Evolutionary conservation across 2,888 invertebrate genomes (phyloP).

Genomic region (Plutella xylostella): DNA sequence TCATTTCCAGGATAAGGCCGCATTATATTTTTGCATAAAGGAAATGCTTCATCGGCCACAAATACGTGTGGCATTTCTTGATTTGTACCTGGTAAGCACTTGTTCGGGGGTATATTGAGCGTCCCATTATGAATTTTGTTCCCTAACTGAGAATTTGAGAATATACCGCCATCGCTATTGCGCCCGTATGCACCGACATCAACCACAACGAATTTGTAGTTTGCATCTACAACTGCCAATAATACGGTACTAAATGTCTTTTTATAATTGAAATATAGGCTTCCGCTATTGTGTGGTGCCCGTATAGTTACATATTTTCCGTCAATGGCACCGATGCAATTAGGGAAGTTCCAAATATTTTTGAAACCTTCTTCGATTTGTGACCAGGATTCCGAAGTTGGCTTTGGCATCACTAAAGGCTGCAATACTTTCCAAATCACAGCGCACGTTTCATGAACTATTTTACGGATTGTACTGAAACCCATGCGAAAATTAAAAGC

Average conservation of each 20-base stretch:
- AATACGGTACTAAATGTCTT: slow-evolving; percentile 9
- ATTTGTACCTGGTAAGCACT: slow-evolving; percentile 9
- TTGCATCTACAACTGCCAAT: slow-evolving; percentile 10
- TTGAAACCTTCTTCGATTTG: slow-evolving; percentile 11
- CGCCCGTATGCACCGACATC: background rate
- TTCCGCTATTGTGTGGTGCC: slow-evolving; percentile 12
- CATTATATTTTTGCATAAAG: too few relatives aligned
- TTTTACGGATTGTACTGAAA: slow-evolving; percentile 11
- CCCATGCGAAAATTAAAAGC: too few relatives aligned
- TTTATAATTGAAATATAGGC: slow-evolving; percentile 5
- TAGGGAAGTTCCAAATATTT: slow-evolving; percentile 15
- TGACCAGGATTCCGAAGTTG: slow-evolving; percentile 14
- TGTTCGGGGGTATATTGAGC: slow-evolving; percentile 1
- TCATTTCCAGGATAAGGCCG: too few relatives aligned
- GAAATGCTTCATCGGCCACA: slow-evolving; percentile 17
- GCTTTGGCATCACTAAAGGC: slow-evolving; percentile 13
- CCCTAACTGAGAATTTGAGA: background rate
- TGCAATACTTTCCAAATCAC: slow-evolving; percentile 15
- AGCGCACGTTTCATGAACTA: slow-evolving; percentile 12
- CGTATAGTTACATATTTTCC: slow-evolving; percentile 17
- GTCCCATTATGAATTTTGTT: background rate
- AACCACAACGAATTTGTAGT: slow-evolving; percentile 8
- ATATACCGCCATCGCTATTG: background rate
- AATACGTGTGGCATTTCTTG: slow-evolving; percentile 13
- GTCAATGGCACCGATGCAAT: slow-evolving; percentile 16